These are phyloP conservation scores for Pectinophora gossypiella DNA, from an alignment of 1,140 invertebrate genomes.

Conservation along the genomic window DNA sequence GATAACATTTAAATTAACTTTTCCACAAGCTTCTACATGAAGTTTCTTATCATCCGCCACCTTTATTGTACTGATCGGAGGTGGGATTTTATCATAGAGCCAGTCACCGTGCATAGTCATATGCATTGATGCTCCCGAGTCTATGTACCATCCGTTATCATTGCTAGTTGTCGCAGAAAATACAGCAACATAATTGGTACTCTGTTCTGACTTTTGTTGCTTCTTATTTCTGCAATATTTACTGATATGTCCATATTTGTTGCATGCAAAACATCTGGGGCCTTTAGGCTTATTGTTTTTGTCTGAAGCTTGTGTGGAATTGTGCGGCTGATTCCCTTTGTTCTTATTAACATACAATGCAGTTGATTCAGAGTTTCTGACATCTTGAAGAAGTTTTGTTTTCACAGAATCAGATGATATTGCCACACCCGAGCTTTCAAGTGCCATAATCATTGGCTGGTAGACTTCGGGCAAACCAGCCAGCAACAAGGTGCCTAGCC, in stretches of 20 bases:
- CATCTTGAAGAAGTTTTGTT: constrained; percentile 36
- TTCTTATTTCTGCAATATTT: background rate
- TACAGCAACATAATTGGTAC: background rate
- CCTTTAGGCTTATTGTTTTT: background rate
- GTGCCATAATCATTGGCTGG: constrained; percentile 44
- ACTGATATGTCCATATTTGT: constrained; percentile 2
- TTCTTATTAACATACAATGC: background rate
- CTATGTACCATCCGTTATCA: background rate
- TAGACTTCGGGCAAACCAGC: constrained; percentile 24
- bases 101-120: background rate
- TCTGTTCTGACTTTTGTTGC: background rate
- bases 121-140: constrained; percentile 2
- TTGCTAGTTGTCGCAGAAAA: background rate
- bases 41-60: constrained; percentile 24
- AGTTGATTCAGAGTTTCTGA: background rate
- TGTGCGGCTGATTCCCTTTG: background rate
- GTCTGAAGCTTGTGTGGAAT: background rate
- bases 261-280: background rate
- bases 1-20: constrained; percentile 17
- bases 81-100: background rate
- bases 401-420: constrained; percentile 35
- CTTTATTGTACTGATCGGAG: background rate
- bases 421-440: constrained; percentile 17
- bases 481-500: background rate
- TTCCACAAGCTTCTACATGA: constrained; percentile 17